Evolutionary conservation across 2,113 vertebrate species (phyloP).

Genomic region (Elachura formosa): DNA sequence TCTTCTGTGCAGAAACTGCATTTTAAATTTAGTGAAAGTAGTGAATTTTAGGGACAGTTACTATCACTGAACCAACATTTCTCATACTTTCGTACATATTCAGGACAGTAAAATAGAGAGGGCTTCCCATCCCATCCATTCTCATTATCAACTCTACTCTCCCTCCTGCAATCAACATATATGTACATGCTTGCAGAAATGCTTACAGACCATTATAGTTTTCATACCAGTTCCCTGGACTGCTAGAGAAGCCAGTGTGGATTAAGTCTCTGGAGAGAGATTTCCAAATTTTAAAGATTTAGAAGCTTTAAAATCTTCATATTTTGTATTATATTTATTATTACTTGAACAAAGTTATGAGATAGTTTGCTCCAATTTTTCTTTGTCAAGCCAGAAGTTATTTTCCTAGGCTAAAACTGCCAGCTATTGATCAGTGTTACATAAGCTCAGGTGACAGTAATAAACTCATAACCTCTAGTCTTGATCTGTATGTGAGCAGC

Average conservation of each 20-base stretch:
- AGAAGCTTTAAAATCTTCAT: background rate
- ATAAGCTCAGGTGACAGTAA: background rate
- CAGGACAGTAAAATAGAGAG: background rate
- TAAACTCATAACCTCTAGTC: background rate
- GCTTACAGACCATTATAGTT: background rate
- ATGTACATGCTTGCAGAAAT: background rate
- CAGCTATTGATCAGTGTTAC: background rate
- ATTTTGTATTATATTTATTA: background rate
- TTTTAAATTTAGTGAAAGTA: background rate
- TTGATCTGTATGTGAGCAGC: accelerated
- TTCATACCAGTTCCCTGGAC: background rate
- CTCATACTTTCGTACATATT: background rate
- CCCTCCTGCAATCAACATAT: background rate
- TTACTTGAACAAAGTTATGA: slow-evolving; percentile 4
- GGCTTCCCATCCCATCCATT: background rate
- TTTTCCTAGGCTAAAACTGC: background rate
- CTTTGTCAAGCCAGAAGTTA: slow-evolving; percentile 2
- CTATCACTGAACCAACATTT: background rate
- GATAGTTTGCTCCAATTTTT: background rate
- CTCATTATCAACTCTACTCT: background rate
- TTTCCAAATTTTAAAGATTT: background rate
- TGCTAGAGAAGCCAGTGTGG: background rate
- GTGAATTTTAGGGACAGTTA: background rate
- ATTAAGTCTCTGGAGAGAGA: background rate
- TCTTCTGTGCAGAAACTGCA: background rate